Evolutionary conservation across 2,888 invertebrate species (phyloP).

Genomic region (Eilema depressum): DNA sequence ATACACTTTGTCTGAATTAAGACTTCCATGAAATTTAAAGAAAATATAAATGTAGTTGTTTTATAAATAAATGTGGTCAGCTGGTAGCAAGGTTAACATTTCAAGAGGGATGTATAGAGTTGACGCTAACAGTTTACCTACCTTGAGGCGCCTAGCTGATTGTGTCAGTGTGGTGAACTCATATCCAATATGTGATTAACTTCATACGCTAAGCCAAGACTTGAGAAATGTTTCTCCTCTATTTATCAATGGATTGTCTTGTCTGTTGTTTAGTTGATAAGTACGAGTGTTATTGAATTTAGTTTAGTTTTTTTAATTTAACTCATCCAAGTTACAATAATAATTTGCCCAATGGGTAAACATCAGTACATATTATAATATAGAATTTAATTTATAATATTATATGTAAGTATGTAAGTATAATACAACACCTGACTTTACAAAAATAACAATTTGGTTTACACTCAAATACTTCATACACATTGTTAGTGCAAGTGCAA

Average conservation of each 20-base stretch:
- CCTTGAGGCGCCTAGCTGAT: too few species aligned
- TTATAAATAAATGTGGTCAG: too few species aligned
- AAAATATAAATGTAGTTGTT: neutral
- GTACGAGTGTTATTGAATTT: too few species aligned
- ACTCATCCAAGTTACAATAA: neutral
- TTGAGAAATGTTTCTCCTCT: too few species aligned
- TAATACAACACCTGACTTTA: neutral
- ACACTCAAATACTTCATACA: neutral
- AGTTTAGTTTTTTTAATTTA: neutral
- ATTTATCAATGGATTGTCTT: neutral
- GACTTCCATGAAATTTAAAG: too few species aligned
- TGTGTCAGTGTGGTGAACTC: too few species aligned
- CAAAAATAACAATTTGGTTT: neutral
- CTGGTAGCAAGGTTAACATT: neutral
- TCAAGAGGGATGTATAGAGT: neutral
- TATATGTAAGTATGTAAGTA: neutral
- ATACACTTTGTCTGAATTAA: neutral
- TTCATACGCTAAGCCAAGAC: too few species aligned
- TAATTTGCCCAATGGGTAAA: too few species aligned
- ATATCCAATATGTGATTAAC: too few species aligned
- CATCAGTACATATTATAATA: too few species aligned
- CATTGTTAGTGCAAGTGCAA: neutral
- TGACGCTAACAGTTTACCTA: too few species aligned
- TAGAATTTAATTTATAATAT: too few species aligned
- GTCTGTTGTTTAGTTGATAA: neutral